Evolutionary conservation across 2,888 invertebrate genomes (phyloP), one percentile per base, ranked within the genome.

Genomic region (Nymphalis polychloros): DNA sequence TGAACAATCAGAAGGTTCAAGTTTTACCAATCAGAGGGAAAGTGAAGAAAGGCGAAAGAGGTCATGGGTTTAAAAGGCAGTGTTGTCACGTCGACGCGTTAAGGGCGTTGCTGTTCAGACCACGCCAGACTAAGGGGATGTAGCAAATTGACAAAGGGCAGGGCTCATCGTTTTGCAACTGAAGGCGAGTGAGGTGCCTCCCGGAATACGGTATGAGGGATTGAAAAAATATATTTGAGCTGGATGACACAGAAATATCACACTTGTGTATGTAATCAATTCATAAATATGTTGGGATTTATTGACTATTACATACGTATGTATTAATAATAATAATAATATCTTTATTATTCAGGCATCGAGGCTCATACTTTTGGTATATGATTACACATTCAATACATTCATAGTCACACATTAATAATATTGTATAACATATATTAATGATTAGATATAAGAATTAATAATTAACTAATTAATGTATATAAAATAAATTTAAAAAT

Each of bases 111-210:
- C 66, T 63, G 57, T 57, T 60, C 55, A 35, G 59, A 23, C 63
- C 48, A 48, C n/a, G 20, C 52, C 59, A 49, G 27, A 60, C 63
- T 69, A 60, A 61, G 61, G 64, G 68, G 61, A 57, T 70, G 67
- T 74, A 76, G 75, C 73, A 78, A 80, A 80, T 79, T 79, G 81
- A 79, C 79, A 79, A 78, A 79, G 77, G 77, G 74, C 73, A 76
- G 73, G 75, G 74, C 72, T 76, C 76, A 76, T 75, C 76, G 79
- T 74, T 75, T 74, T 76, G 75, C 75, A 73, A 68, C 69, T 75
- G 75, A 72, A 75, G 75, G 74, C 75, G 71, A 73, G 75, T 68
- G 75, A 64, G 75, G 71, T 70, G 71, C 67, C 64, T 72, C 17
- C 31, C 53, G 72, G 82, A 80, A 82, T 82, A 81, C 80, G 73